phyloP scores from a whole-genome alignment of 1,140 invertebrate genomes.

The Dysdera silvatica region DNA sequence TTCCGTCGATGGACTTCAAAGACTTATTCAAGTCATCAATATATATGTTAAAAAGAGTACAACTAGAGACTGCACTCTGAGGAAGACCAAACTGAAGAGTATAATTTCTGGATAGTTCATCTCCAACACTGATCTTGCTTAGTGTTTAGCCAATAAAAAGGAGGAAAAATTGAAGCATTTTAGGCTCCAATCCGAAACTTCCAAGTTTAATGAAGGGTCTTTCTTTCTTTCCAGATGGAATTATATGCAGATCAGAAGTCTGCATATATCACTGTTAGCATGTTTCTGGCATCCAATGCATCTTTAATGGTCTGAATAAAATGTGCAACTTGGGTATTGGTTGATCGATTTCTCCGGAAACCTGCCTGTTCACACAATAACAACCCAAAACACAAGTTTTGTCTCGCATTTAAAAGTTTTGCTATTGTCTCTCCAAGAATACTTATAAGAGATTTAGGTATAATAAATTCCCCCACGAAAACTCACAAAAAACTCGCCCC shows the following conservation, averaged over 20 bases:
- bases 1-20: background rate
- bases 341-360: background rate
- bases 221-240: slow-evolving; percentile 3
- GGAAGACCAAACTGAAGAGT: slow-evolving; percentile 2
- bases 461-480: no score
- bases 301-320: slow-evolving; percentile 4
- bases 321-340: slow-evolving; percentile 1
- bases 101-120: background rate
- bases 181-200: background rate
- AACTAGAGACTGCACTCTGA: background rate
- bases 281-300: background rate
- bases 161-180: slow-evolving; percentile 4
- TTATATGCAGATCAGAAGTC: slow-evolving; percentile 7
- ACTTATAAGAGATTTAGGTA: background rate
- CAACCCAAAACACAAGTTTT: background rate
- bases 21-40: background rate
- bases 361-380: background rate
- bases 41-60: slow-evolving; percentile 4
- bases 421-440: slow-evolving; percentile 4
- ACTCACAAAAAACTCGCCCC: no score
- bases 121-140: background rate
- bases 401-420: background rate
- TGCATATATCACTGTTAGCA: background rate
- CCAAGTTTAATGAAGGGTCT: background rate
- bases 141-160: background rate